phyloP scores from a whole-genome alignment of 2,113 vertebrate genomes.

The Spizaetus ornatus region DNA sequence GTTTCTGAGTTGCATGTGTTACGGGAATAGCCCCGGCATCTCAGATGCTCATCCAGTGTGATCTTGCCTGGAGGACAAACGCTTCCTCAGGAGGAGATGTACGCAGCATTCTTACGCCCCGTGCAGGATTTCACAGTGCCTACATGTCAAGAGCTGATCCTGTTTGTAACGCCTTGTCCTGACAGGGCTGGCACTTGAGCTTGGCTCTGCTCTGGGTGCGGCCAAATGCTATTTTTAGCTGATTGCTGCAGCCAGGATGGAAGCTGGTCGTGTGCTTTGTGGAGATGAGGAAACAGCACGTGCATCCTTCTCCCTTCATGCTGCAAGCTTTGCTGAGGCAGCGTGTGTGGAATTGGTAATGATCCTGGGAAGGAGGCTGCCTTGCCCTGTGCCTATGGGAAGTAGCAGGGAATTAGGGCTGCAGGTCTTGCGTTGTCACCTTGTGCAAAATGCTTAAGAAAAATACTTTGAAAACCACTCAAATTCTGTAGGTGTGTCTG shows the following conservation, averaged over 20 bases:
- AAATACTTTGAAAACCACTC: neutral
- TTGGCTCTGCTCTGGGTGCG: rapidly evolving
- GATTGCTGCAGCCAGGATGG: neutral
- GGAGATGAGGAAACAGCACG: neutral
- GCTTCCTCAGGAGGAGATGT: neutral
- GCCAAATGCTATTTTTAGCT: neutral
- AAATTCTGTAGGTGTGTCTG: neutral
- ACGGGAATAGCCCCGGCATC: neutral
- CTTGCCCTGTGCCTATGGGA: neutral
- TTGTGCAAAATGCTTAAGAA: neutral
- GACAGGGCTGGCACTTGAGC: neutral
- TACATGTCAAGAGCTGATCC: neutral
- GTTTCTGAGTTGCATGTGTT: neutral
- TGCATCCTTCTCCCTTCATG: neutral
- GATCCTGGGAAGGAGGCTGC: neutral
- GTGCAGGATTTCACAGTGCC: neutral
- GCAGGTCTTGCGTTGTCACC: neutral
- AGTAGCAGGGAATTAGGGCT: neutral
- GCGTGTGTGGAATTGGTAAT: neutral
- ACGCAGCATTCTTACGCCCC: rapidly evolving
- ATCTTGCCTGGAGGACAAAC: neutral
- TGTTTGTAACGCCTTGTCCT: rapidly evolving
- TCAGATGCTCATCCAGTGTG: neutral
- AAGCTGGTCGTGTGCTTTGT: neutral
- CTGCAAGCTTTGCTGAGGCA: neutral